Percentiles rank a stretch among this genome's conserved stretches.
These are phyloP conservation scores for Knipowitschia caucasica DNA, from an alignment of 2,797 vertebrate genomes.

Conservation along the genomic window DNA sequence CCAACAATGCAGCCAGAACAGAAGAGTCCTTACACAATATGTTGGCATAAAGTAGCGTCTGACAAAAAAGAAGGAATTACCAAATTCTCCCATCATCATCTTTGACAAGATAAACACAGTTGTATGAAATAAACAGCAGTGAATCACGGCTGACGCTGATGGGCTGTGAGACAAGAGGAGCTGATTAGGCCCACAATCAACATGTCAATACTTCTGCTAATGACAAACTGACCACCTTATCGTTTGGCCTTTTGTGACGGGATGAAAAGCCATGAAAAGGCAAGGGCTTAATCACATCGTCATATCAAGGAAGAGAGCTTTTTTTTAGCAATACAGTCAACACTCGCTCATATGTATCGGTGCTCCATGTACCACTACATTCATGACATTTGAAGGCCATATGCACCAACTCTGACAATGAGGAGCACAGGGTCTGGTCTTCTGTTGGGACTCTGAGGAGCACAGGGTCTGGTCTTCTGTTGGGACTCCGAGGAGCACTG, in stretches of 20 bases:
- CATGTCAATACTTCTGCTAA: conserved; percentile 40
- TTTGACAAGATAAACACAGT: conserved; percentile 45
- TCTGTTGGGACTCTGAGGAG: too few relatives aligned
- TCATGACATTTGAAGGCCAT: too few relatives aligned
- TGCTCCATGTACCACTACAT: too few relatives aligned
- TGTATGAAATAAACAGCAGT: conserved; percentile 45
- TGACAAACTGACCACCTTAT: background rate
- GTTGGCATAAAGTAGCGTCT: conserved; percentile 46
- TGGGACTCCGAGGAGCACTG: too few relatives aligned
- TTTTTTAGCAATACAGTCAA: too few relatives aligned
- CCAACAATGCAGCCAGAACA: conserved; percentile 54
- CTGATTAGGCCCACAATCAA: conserved; percentile 42
- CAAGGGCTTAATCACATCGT: background rate
- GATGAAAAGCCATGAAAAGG: background rate
- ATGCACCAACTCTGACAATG: too few relatives aligned
- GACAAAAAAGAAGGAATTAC: conserved; percentile 36
- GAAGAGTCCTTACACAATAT: conserved; percentile 64
- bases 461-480: too few relatives aligned
- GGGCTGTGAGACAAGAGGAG: conserved; percentile 32
- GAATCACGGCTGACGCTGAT: conserved; percentile 35
- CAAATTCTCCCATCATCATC: conserved; percentile 42
- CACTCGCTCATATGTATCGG: too few relatives aligned
- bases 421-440: too few relatives aligned
- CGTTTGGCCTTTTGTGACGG: background rate
- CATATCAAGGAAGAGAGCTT: background rate